These are phyloP conservation scores for Sabatieria punctata DNA, from an alignment of 2,888 invertebrate genomes.

Conservation along the genomic window DNA sequence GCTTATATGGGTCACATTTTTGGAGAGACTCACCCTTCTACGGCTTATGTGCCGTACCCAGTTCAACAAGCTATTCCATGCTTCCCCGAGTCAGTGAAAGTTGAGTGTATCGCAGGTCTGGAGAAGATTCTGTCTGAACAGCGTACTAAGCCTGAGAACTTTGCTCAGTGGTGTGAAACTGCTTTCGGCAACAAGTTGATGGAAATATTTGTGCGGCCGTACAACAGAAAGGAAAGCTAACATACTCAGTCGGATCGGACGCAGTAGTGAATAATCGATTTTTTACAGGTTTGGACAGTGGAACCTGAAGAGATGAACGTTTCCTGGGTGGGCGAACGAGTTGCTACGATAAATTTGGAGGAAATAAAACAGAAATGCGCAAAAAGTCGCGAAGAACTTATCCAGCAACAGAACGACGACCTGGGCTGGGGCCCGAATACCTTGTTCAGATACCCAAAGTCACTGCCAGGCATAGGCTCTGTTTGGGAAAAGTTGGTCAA, in stretches of 20 bases:
- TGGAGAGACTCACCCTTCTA: neutral
- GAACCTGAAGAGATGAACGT: slow-evolving; percentile 15
- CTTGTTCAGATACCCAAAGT: slow-evolving; percentile 16
- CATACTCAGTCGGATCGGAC: too few relatives aligned
- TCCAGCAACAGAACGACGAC: slow-evolving; percentile 8
- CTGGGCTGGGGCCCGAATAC: slow-evolving; percentile 3
- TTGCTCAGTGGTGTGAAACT: slow-evolving; percentile 16
- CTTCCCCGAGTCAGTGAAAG: slow-evolving; percentile 13
- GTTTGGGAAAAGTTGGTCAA: slow-evolving; percentile 15
- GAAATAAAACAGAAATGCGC: too few relatives aligned
- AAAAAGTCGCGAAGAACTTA: too few relatives aligned
- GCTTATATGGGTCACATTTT: slow-evolving; percentile 13
- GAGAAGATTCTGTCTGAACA: too few relatives aligned
- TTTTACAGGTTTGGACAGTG: slow-evolving; percentile 19
- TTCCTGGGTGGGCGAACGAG: slow-evolving; percentile 18
- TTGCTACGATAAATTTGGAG: slow-evolving; percentile 17
- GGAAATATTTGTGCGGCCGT: slow-evolving; percentile 20
- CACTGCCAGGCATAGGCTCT: slow-evolving; percentile 17
- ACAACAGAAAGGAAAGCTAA: slow-evolving; percentile 22
- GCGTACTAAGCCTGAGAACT: slow-evolving; percentile 14
- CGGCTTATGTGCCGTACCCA: slow-evolving; percentile 15
- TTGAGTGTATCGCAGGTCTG: slow-evolving; percentile 15
- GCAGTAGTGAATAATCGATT: too few relatives aligned
- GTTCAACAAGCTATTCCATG: slow-evolving; percentile 16
- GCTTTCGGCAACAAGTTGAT: slow-evolving; percentile 19